Percentiles rank a stretch among this genome's conserved stretches.
phyloP scores from a whole-genome alignment of 2,113 vertebrate genomes.

The Barbus barbus region DNA sequence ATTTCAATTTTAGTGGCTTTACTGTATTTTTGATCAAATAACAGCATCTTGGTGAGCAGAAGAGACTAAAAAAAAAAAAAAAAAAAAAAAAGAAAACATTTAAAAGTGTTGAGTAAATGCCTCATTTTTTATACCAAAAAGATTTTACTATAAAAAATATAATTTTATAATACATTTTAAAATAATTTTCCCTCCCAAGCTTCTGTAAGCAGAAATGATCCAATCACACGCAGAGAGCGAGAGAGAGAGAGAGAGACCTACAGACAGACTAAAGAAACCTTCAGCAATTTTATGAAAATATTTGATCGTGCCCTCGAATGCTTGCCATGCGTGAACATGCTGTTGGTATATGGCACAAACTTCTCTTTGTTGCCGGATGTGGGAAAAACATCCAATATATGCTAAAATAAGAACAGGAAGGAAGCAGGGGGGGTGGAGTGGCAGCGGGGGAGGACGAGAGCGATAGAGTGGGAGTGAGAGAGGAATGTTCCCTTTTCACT shows the following conservation, averaged over 20 bases:
- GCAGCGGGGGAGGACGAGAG: slow-evolving; percentile 70
- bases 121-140: too few relatives aligned
- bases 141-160: too few relatives aligned
- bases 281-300: slow-evolving; percentile 59
- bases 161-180: too few relatives aligned
- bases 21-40: too few relatives aligned
- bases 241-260: too few relatives aligned
- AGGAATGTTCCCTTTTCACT: slow-evolving; percentile 84
- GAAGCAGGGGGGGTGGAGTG: slow-evolving; percentile 92
- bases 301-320: slow-evolving; percentile 58
- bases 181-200: neutral
- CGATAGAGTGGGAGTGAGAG: slow-evolving; percentile 88
- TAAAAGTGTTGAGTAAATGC: too few relatives aligned
- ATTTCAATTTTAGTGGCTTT: too few relatives aligned
- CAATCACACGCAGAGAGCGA: neutral
- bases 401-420: slow-evolving; percentile 99
- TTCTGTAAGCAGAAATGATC: neutral
- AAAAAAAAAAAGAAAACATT: too few relatives aligned
- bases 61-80: too few relatives aligned
- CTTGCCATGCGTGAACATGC: slow-evolving; percentile 65
- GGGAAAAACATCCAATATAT: slow-evolving; percentile 89
- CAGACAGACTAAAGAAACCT: slow-evolving; percentile 10
- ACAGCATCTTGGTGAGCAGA: too few relatives aligned
- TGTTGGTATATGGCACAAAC: slow-evolving; percentile 83
- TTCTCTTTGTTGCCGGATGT: slow-evolving; percentile 95